A percentile compares a stretch with the other conserved stretches of the same genome.
Evolutionary conservation across 2,113 vertebrate species (phyloP).

Genomic region (Geococcyx californianus): DNA sequence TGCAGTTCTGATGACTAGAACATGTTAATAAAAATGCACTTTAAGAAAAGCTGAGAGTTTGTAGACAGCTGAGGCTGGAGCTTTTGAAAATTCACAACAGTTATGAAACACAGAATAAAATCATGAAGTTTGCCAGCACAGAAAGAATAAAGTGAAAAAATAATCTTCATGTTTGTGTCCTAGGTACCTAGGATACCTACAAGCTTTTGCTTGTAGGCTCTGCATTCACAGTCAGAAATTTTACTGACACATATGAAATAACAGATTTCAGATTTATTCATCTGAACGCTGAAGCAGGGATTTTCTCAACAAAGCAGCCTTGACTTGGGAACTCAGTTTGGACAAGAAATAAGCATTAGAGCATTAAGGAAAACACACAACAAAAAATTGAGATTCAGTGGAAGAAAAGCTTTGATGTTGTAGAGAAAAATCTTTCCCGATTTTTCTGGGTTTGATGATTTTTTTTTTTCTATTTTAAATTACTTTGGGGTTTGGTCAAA

Average conservation of each 20-base stretch:
- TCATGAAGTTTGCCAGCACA: not conserved
- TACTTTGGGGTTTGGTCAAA: not conserved
- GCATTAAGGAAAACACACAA: not conserved
- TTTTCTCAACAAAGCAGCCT: conserved; percentile 3
- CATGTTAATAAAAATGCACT: not conserved
- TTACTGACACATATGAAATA: not conserved
- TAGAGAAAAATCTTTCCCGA: not conserved
- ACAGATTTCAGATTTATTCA: not conserved
- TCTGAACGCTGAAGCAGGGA: not conserved
- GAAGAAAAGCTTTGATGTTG: not conserved
- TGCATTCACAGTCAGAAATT: not conserved
- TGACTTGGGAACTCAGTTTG: not conserved
- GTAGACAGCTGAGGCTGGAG: not conserved
- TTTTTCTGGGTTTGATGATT: not conserved
- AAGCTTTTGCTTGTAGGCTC: not conserved
- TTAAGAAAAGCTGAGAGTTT: not conserved
- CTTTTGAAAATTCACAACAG: not conserved
- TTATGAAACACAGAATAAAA: not conserved
- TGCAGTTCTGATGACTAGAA: not conserved
- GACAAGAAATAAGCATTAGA: not conserved
- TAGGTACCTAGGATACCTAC: not conserved
- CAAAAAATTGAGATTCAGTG: not conserved
- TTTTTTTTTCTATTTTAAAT: not conserved
- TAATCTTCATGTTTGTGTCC: not conserved
- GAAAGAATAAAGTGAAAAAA: not conserved